Percentiles rank a stretch among this genome's conserved stretches.
These are phyloP conservation scores for Lytechinus pictus DNA, from an alignment of 35 echinoderm and acorn worm species.

Conservation along the genomic window DNA sequence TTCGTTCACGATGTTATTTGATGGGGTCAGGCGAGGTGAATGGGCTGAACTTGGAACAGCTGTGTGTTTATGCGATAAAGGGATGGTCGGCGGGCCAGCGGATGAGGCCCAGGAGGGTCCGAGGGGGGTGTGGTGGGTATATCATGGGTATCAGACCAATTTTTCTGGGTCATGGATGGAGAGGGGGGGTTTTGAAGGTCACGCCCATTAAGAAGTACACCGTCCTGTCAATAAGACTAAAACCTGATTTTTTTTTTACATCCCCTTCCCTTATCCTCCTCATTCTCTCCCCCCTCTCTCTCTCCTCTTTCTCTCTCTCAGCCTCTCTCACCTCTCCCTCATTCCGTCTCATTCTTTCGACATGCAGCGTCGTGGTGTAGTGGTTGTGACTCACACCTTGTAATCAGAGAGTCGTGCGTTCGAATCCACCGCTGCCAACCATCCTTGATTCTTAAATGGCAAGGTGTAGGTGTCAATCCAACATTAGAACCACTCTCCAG, in stretches of 20 bases:
- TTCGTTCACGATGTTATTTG: background rate
- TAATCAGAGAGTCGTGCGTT: no score
- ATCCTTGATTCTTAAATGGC: no score
- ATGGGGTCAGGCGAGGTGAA: background rate
- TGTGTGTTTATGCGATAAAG: background rate
- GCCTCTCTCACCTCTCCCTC: background rate
- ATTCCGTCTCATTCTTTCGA: background rate
- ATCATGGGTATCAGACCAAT: background rate
- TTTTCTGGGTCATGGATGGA: background rate
- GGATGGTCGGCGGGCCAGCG: background rate
- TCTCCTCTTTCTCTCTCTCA: background rate
- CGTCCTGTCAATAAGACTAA: background rate
- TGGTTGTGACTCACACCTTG: no score
- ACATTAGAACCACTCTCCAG: no score
- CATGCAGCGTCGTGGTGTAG: no score
- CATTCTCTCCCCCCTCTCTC: background rate
- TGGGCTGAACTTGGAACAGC: conserved; percentile 11
- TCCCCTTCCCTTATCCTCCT: background rate
- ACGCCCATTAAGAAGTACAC: background rate
- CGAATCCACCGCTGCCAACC: no score
- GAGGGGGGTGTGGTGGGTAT: background rate
- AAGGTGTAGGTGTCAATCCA: no score
- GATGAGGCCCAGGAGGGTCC: background rate
- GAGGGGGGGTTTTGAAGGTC: background rate
- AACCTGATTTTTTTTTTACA: background rate